These are phyloP conservation scores for Cecropterus lyciades DNA, from an alignment of 1,140 invertebrate genomes.

Conservation along the genomic window DNA sequence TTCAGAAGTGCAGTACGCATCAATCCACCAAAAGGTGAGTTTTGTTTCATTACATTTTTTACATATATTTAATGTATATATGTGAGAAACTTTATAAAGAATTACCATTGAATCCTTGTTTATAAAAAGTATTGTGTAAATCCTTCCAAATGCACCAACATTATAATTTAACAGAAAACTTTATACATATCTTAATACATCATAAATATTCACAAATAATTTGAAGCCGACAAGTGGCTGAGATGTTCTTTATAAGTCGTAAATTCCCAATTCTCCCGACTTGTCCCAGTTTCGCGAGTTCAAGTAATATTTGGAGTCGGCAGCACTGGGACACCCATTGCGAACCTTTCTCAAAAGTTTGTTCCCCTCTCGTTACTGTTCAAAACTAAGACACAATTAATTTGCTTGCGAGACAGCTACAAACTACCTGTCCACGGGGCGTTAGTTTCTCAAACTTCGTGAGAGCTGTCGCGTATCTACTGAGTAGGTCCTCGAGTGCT, in stretches of 20 bases:
- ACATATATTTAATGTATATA: too few species aligned
- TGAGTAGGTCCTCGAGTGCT: constrained; percentile 56
- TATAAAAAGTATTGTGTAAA: background rate
- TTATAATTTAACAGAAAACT: constrained; percentile 2
- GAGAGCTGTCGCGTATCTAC: constrained; percentile 60
- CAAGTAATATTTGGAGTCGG: constrained; percentile 41
- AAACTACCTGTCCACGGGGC: constrained; percentile 69
- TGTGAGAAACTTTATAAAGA: too few species aligned
- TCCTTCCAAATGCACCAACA: background rate
- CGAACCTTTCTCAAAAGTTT: constrained; percentile 67
- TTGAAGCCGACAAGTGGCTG: constrained; percentile 24
- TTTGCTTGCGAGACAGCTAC: constrained; percentile 76
- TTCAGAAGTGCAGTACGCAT: constrained; percentile 95
- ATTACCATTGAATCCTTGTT: too few species aligned
- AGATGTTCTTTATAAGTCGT: constrained; percentile 29
- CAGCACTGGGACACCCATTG: constrained; percentile 47
- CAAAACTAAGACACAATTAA: constrained; percentile 75
- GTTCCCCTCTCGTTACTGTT: constrained; percentile 65
- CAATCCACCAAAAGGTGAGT: constrained; percentile 98
- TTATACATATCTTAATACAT: background rate
- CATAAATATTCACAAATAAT: constrained; percentile 24
- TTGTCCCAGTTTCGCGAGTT: constrained; percentile 36
- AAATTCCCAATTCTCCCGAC: constrained; percentile 26
- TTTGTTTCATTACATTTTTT: constrained; percentile 15
- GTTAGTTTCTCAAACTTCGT: constrained; percentile 63